These are phyloP conservation scores for Aleiodes leptofemur DNA, from an alignment of 2,888 invertebrate species.

Conservation along the genomic window DNA sequence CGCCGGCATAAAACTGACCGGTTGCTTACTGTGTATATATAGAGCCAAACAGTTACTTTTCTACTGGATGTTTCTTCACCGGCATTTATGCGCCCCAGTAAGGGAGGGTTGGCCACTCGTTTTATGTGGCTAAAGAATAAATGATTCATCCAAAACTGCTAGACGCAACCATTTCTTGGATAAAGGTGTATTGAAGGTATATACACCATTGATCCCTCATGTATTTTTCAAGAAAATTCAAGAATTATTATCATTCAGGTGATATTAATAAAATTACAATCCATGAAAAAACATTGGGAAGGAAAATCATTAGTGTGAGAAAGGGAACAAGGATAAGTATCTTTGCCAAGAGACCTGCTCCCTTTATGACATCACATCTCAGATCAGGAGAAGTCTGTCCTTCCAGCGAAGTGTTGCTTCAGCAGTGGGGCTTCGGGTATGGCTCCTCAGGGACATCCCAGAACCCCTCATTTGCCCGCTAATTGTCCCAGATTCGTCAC, in stretches of 20 bases:
- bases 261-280: constrained; percentile 21
- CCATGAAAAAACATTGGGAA: neutral
- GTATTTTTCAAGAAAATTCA: constrained; percentile 8
- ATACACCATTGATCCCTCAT: constrained; percentile 28
- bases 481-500: constrained; percentile 37
- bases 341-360: neutral
- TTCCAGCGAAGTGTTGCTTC: neutral
- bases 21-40: constrained; percentile 41
- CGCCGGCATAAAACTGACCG: constrained; percentile 75
- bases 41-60: constrained; percentile 41
- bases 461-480: constrained; percentile 36
- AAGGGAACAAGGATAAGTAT: neutral
- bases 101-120: constrained; percentile 53
- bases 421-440: neutral
- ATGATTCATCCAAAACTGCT: constrained; percentile 73
- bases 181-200: constrained; percentile 31
- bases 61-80: constrained; percentile 32
- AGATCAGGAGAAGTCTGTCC: constrained; percentile 5
- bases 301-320: neutral
- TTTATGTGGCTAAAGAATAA: constrained; percentile 72
- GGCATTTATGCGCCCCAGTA: constrained; percentile 40
- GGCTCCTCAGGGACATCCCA: constrained; percentile 32
- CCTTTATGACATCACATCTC: constrained; percentile 10
- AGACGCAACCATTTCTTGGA: constrained; percentile 45
- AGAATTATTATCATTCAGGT: neutral